phyloP scores from a whole-genome alignment of 2,797 vertebrate species.

The Pachyuromys duprasi region DNA sequence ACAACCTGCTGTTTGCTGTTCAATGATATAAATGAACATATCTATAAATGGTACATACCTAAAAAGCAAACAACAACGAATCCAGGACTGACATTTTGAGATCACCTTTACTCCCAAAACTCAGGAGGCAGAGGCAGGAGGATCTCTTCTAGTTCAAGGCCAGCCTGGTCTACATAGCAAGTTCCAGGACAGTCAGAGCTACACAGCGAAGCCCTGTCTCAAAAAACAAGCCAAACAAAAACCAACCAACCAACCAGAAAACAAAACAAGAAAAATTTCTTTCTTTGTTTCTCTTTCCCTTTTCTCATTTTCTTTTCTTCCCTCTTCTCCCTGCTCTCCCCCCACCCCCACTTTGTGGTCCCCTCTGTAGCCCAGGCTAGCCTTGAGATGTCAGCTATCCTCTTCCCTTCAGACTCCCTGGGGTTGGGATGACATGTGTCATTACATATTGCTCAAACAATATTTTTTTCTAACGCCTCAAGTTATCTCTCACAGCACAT shows the following conservation, averaged over 20 bases:
- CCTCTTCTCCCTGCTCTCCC: not conserved
- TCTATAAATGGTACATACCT: not conserved
- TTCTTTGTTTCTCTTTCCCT: not conserved
- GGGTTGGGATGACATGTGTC: not conserved
- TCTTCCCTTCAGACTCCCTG: not conserved
- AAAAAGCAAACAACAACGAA: not conserved
- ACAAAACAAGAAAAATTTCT: not conserved
- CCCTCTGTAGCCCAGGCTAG: not conserved
- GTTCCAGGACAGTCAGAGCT: not conserved
- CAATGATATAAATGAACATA: not conserved
- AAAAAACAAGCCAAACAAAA: not conserved
- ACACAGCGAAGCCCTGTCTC: not conserved
- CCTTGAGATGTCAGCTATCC: not conserved
- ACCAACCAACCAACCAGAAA: not conserved
- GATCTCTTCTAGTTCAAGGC: not conserved
- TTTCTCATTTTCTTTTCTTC: not conserved
- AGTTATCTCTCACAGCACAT: not conserved
- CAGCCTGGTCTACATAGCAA: not conserved
- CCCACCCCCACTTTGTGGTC: not conserved
- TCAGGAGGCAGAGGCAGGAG: not conserved
- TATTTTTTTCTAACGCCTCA: not conserved
- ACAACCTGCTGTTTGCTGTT: not conserved
- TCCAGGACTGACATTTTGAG: too few relatives aligned
- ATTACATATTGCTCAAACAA: not conserved
- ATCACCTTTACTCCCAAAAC: not conserved